Base-by-base conservation (phyloP, 1,140 invertebrate species). In the Drosophila parabipectinata region DNA sequence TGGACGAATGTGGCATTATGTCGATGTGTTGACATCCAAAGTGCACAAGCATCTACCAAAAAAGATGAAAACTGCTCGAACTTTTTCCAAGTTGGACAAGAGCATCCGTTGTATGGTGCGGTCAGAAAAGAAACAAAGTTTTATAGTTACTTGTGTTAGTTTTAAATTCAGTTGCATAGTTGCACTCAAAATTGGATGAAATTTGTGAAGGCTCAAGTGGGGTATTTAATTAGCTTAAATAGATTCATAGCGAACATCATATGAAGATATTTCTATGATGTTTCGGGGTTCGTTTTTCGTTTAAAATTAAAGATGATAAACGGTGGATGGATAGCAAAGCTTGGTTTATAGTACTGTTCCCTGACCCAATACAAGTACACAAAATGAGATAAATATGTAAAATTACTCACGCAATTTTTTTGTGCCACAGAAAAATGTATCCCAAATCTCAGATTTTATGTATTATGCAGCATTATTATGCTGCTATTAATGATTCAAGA, bases 1-100 rank as follows among this genome's bases (percentile, higher is more conserved):
- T 87, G 82, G 83, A 88, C 83, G 76, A 87, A 88, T 88, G 79
- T 87, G 83, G 64, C 84, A 67, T 83, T 82, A 79, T 88, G 76
- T 83, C 83, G 76, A 88, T 87, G 83, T 88, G 83, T 89, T 83
- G 83, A 87, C 82, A 87, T 78, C 82, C 75, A 71, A 56, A 88
- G 66, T 88, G 82, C 83, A 83, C 60, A 66, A 71, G 21, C 47
- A 61, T 52, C 44, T 21, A 18, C 64, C 51, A 12, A 39, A 32
- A 32, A 34, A 15, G 51, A 37, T 32, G 18, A 39, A 57, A 74
- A 62, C 58, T 53, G 34, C 41, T 44, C 7, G 64, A 74, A 84
- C 72, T 84, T 84, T 73, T 58, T 60, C 44, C 59, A 84, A 85
- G 81, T 84, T 79, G 63, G 28, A 4, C 63, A 51, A 32, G 9